Conservation (phyloP, 2,113 vertebrate species). For the Dipodomys spectabilis region DNA sequence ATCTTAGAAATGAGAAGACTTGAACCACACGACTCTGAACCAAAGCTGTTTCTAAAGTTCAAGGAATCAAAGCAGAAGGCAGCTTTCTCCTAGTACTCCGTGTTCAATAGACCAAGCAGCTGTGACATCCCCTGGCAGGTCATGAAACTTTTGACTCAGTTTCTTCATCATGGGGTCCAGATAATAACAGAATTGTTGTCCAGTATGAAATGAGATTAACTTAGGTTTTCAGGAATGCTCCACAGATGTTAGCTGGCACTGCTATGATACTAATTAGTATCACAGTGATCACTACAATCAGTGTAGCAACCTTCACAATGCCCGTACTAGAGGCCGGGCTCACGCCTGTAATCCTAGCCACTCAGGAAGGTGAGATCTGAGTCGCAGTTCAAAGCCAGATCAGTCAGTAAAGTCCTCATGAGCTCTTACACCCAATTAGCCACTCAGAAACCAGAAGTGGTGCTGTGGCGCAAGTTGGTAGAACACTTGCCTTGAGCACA, state of each 20-base stretch:
- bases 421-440: too few species aligned
- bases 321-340: too few species aligned
- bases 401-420: too few species aligned
- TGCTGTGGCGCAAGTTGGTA: too few species aligned
- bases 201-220: background rate
- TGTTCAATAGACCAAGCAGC: background rate
- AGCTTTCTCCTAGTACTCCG: background rate
- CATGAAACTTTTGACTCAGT: background rate
- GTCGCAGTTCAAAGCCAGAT: too few species aligned
- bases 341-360: too few species aligned
- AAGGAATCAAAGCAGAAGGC: background rate
- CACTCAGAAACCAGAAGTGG: too few species aligned
- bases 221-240: background rate
- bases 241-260: background rate
- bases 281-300: background rate
- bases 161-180: background rate
- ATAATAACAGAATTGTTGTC: background rate
- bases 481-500: too few species aligned
- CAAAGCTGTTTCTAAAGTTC: too few species aligned
- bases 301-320: background rate
- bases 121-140: background rate
- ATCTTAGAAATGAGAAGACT: slow-evolving; percentile 20
- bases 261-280: too few species aligned
- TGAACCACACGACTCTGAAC: background rate
- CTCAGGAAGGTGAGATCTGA: too few species aligned